Percentiles rank a stretch among this genome's conserved stretches.
Conservation (phyloP, 2,888 invertebrate genomes). For the Stictocephala bisonia region DNA sequence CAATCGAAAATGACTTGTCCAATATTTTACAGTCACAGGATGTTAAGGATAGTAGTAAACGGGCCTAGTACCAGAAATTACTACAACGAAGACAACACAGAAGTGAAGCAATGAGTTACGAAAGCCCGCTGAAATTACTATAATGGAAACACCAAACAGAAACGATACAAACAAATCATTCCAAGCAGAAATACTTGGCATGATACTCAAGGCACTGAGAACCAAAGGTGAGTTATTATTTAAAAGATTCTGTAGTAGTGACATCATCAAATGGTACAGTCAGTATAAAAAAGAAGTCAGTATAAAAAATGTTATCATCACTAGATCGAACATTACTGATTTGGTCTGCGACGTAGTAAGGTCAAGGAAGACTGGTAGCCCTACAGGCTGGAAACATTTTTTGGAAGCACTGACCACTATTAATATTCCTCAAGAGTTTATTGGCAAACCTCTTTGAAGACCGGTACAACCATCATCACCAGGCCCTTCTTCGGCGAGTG, state of each 20-base stretch:
- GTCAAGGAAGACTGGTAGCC: neutral
- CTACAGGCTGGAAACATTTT: neutral
- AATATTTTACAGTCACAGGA: neutral
- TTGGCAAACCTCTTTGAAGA: neutral
- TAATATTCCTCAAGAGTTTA: slow-evolving; percentile 4
- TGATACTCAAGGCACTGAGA: neutral
- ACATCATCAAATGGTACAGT: neutral
- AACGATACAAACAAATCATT: too few species aligned
- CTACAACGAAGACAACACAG: neutral
- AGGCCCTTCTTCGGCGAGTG: too few species aligned
- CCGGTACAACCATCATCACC: neutral
- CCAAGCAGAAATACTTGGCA: neutral
- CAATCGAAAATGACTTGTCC: neutral
- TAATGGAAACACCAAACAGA: neutral
- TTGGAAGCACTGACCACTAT: neutral
- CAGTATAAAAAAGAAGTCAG: neutral
- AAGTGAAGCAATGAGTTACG: neutral
- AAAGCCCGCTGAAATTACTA: neutral
- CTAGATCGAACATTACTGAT: neutral
- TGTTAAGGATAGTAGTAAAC: neutral
- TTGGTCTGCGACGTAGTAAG: slow-evolving; percentile 1
- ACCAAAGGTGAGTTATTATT: neutral
- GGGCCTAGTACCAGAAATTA: neutral
- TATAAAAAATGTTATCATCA: neutral
- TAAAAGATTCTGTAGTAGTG: neutral